phyloP scores from a whole-genome alignment of 2,888 invertebrate species.

The Philereme vetulata region DNA sequence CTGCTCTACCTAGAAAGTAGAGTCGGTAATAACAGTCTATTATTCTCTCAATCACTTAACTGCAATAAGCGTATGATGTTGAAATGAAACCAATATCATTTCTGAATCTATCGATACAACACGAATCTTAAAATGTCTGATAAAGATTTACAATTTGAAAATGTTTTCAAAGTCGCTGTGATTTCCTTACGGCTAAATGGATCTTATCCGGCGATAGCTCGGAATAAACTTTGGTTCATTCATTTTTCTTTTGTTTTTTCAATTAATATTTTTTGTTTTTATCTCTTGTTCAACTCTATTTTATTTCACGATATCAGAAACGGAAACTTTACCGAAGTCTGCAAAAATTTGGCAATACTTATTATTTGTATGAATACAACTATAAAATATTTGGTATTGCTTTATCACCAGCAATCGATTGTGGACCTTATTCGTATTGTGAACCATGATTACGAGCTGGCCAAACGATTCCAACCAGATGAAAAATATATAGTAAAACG shows the following conservation, averaged over 20 bases:
- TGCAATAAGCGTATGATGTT: conserved; percentile 1
- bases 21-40: conserved; percentile 2
- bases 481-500: conserved; percentile 51
- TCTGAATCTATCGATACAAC: conserved; percentile 1
- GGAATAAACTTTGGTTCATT: conserved; percentile 45
- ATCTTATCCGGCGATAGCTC: conserved; percentile 46
- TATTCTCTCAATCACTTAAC: conserved; percentile 6
- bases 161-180: conserved; percentile 46
- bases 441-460: conserved; percentile 54
- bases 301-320: conserved; percentile 49
- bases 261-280: conserved; percentile 27
- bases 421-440: conserved; percentile 48
- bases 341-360: conserved; percentile 56
- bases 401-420: conserved; percentile 47
- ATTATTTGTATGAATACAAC: conserved; percentile 52
- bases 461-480: conserved; percentile 42
- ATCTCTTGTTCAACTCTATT: conserved; percentile 50
- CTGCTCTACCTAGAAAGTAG: background rate
- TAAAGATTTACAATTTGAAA: conserved; percentile 44
- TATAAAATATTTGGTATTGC: conserved; percentile 54
- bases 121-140: conserved; percentile 13
- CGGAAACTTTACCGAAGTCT: conserved; percentile 51
- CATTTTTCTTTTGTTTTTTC: conserved; percentile 40
- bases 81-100: conserved; percentile 3
- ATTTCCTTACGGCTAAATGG: conserved; percentile 48